Evolutionary conservation across 2,113 vertebrate species (phyloP).

Genomic region (Oriolus oriolus): DNA sequence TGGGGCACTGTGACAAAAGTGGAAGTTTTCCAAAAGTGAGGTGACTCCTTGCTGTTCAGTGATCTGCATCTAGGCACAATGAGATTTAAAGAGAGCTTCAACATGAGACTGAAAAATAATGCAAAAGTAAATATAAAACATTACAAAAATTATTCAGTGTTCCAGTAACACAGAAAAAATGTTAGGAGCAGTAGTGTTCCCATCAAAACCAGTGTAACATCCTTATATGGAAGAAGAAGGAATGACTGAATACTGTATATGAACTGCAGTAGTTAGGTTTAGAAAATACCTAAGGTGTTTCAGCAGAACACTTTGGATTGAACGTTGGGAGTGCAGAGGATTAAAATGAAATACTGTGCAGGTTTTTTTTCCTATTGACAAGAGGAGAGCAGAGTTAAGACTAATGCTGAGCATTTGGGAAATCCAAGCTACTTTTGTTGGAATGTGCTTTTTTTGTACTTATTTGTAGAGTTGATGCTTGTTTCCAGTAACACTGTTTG

Average conservation of each 20-base stretch:
- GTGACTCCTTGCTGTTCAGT: background rate
- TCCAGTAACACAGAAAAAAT: background rate
- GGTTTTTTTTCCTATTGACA: background rate
- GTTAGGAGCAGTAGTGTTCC: background rate
- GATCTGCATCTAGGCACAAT: background rate
- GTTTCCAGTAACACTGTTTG: background rate
- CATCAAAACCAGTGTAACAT: background rate
- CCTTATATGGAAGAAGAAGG: background rate
- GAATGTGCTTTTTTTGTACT: background rate
- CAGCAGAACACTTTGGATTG: background rate
- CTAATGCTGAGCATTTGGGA: background rate
- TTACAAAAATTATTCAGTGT: background rate
- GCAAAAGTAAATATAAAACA: background rate
- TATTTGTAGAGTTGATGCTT: background rate
- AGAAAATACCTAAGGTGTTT: background rate
- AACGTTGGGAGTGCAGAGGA: background rate
- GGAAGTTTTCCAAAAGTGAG: background rate
- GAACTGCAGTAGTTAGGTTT: background rate
- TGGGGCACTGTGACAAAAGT: background rate
- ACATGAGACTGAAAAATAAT: background rate
- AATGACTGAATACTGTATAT: background rate
- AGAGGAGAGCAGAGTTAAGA: background rate
- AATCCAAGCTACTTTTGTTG: background rate
- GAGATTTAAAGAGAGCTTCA: background rate
- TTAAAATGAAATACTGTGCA: background rate